These are phyloP conservation scores for Dromiciops gliroides DNA, from an alignment of 2,113 vertebrate genomes.

Conservation along the genomic window DNA sequence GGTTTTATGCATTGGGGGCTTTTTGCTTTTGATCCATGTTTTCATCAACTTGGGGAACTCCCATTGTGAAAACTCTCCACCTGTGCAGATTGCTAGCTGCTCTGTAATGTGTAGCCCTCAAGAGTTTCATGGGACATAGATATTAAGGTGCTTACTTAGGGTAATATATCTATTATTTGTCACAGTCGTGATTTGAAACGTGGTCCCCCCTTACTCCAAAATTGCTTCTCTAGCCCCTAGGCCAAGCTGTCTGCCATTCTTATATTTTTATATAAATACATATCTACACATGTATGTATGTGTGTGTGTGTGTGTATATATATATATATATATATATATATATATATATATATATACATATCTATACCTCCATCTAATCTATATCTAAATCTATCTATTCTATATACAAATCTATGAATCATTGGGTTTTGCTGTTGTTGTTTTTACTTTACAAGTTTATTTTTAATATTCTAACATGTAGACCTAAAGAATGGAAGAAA, in stretches of 20 bases:
- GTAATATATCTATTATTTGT: not conserved
- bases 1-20: not conserved
- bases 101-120: not conserved
- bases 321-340: no score
- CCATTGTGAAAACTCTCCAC: not conserved
- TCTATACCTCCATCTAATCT: no score
- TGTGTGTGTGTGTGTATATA: no score
- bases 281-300: no score
- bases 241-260: not conserved
- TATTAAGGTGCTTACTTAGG: not conserved
- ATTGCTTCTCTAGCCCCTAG: not conserved
- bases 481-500: not conserved
- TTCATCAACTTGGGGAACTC: not conserved
- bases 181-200: not conserved
- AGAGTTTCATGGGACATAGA: not conserved
- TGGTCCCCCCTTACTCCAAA: not conserved
- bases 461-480: not conserved
- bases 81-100: not conserved
- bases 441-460: not conserved
- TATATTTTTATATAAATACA: no score
- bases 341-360: no score
- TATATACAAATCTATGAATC: not conserved
- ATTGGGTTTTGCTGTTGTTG: not conserved
- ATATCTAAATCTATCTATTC: no score
- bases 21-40: not conserved